Evolutionary conservation across 2,888 invertebrate species (phyloP), one percentile per base, ranked within the genome.

Genomic region (Nebria salina): DNA sequence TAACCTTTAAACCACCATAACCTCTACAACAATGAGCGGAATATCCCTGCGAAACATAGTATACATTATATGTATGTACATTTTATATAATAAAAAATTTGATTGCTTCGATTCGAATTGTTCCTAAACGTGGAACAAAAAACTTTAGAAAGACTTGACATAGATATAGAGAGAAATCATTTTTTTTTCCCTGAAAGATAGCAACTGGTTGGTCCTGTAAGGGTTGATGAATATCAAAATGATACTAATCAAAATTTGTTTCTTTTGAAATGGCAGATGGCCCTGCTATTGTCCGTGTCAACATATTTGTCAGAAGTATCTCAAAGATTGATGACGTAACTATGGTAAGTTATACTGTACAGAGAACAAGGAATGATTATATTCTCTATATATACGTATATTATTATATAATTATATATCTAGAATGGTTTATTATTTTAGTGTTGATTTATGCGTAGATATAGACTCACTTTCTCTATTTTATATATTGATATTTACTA

Each of bases 301-400:
- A 98, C 95, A 97, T 98, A 93, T 97, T 96, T 95, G 96, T 98
- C 92, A 93, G 98, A 94, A 98, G 97, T 95, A 97, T 98, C 93
- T 97, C 97, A 92, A 97, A 97, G 94, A 98, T 98, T 93, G 97
- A 98, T 95, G 98, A 98, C 93, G 97, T 98, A 91, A 97, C 97
- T 88, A 98, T 98, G 98, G 98, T 98, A 96, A 97, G 97, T 96
- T 90, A 88, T 87, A 54, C 54, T 88, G 86, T 86, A 81, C 76
- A 81, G 81, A 81, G 66, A 81, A 76, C 80, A 76, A 78, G 77
- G 82, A 82, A 82, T 82, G 82, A 82, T 70, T 70, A 70, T 70
- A 66, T 66, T 66, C 54, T 54, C 54, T 54, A 54, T 54, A 66
- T 66, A 66, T 66, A 66, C 66, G 66, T 66, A 66, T 66, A 66